These are phyloP conservation scores for Apis laboriosa DNA, from an alignment of 1,140 invertebrate genomes.

Conservation along the genomic window DNA sequence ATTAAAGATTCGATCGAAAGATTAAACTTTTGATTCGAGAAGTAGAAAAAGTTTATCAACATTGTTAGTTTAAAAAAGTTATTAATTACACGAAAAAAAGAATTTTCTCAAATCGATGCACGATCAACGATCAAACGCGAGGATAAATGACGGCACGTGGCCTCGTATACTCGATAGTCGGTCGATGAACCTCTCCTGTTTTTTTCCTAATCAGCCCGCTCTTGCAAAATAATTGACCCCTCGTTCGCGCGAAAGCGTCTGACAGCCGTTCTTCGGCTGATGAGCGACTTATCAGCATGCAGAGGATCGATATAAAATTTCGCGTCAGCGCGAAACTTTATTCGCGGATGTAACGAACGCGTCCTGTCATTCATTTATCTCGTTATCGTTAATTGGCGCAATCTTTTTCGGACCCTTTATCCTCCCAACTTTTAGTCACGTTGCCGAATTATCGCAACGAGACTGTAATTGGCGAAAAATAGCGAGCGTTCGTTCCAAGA, in stretches of 20 bases:
- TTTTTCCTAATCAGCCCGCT: conserved; percentile 13
- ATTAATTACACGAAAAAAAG: too few relatives aligned
- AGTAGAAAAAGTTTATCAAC: too few relatives aligned
- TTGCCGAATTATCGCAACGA: background rate
- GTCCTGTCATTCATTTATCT: conserved; percentile 21
- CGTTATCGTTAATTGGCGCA: conserved; percentile 39
- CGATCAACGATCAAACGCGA: background rate
- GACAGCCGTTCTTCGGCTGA: background rate
- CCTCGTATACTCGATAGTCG: background rate
- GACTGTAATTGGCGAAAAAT: background rate
- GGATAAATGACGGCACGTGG: background rate
- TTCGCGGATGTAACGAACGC: background rate
- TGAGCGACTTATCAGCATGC: conserved; percentile 18
- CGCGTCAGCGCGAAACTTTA: conserved; percentile 14
- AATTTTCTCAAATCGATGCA: background rate
- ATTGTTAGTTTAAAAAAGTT: too few relatives aligned
- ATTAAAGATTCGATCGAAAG: too few relatives aligned
- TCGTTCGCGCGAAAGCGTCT: background rate
- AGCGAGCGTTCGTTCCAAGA: background rate
- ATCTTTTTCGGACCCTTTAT: background rate
- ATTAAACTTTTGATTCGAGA: too few relatives aligned
- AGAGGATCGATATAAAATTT: conserved; percentile 3
- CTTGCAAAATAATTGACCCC: conserved; percentile 9
- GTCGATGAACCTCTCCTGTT: too few relatives aligned
- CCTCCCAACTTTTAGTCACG: background rate